Evolutionary conservation across 1,140 invertebrate species (phyloP).

Genomic region (Heliconius hewitsoni): DNA sequence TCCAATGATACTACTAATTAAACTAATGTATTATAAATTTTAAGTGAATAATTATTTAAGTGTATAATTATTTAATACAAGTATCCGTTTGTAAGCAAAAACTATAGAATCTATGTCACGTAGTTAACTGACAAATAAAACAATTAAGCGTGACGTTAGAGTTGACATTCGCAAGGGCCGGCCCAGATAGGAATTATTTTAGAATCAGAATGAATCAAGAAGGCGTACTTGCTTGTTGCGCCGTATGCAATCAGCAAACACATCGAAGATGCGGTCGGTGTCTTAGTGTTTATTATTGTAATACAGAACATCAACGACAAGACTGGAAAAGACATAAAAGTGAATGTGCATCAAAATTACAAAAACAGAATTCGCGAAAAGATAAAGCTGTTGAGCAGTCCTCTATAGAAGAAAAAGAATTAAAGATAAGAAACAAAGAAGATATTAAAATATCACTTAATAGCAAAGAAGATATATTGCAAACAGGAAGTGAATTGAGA

Average conservation of each 20-base stretch:
- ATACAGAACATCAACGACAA: conserved; percentile 87
- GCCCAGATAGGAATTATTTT: conserved; percentile 78
- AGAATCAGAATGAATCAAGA: conserved; percentile 76
- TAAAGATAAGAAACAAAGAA: conserved; percentile 39
- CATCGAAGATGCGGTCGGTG: conserved; percentile 88
- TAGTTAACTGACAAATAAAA: conserved; percentile 13
- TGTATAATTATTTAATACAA: background rate
- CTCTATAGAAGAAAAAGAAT: conserved; percentile 48
- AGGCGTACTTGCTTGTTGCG: conserved; percentile 81
- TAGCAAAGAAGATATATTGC: conserved; percentile 25
- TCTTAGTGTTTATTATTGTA: conserved; percentile 88
- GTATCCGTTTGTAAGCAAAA: conserved; percentile 19
- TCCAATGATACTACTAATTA: no score
- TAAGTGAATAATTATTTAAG: no score
- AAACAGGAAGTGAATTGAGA: conserved; percentile 53
- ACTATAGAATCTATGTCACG: background rate
- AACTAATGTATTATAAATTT: no score
- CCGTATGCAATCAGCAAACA: conserved; percentile 86
- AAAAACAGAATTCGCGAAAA: conserved; percentile 60
- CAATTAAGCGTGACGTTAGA: conserved; percentile 27
- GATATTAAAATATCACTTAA: conserved; percentile 33
- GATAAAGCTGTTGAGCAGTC: conserved; percentile 53
- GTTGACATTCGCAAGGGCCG: conserved; percentile 38
- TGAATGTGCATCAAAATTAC: conserved; percentile 75
- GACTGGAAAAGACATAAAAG: conserved; percentile 89